phyloP scores from a whole-genome alignment of 2,888 invertebrate genomes.

The Isoperla grammatica region DNA sequence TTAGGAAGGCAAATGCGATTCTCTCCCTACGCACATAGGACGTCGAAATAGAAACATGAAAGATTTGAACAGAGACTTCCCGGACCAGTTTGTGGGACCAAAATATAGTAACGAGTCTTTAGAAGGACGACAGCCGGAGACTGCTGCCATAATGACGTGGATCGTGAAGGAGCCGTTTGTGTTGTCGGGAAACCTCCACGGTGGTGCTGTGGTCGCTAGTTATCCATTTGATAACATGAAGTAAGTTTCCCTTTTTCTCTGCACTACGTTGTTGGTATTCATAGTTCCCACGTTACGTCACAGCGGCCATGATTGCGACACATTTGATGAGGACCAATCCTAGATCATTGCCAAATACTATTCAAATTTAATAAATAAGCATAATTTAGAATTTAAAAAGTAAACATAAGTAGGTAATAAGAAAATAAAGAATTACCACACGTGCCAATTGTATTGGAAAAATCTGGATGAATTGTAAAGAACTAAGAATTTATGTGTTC shows the following conservation, averaged over 20 bases:
- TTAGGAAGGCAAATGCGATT: conserved; percentile 75
- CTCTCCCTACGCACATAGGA: conserved; percentile 59
- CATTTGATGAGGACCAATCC: no score
- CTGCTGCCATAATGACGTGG: conserved; percentile 84
- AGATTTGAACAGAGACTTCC: conserved; percentile 90
- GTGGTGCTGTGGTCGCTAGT: conserved; percentile 96
- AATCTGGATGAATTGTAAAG: no score
- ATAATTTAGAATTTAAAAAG: no score
- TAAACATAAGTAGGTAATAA: no score
- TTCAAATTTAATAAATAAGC: no score
- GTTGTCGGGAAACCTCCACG: conserved; percentile 89
- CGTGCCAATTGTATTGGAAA: no score
- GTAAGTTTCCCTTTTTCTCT: neutral
- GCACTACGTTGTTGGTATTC: no score
- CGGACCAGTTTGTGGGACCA: conserved; percentile 70
- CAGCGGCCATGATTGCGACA: no score
- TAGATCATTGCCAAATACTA: no score
- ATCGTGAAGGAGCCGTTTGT: conserved; percentile 82
- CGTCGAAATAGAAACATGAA: conserved; percentile 73
- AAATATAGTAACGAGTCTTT: conserved; percentile 34
- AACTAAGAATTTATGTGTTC: no score
- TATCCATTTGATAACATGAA: conserved; percentile 79
- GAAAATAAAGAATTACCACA: no score
- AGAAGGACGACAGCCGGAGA: conserved; percentile 73
- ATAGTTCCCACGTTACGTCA: no score